Evolutionary conservation across 1,140 invertebrate species (phyloP), one percentile per base, ranked within the genome.

Genomic region (Trichoplusia ni): DNA sequence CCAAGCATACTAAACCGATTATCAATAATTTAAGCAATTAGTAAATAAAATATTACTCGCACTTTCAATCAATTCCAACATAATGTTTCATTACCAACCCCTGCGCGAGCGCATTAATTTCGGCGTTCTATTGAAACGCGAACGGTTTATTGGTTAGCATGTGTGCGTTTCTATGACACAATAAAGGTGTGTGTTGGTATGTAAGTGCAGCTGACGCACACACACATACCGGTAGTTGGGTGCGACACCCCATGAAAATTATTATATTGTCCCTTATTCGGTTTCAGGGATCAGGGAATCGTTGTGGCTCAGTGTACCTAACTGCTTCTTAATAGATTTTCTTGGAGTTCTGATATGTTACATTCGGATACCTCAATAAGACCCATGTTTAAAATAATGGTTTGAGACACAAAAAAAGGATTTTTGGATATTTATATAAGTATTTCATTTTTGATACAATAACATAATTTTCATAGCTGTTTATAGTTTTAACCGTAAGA

Each of bases 181-280:
- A 40, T 60, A 60, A 46, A 35, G n/a, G 56, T 31, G 18, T 59
- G 56, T 59, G 56, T 44, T 19, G 56, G 53, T 42, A 49, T 56
- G 35, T 59, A 53, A 61, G 46, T 62, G 46, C 46, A 49, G 3
- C 44, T 59, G 27, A 53, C 47, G 18, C 37, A 73, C 65, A 71
- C 73, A 76, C 67, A 71, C 63, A 69, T 58, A 54, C 14, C 19
- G 31, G 46, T 64, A 64, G 70, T 67, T 79, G 77, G 81, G 78
- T 82, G 81, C 76, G 76, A 81, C 83, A 82, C 81, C 83, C 83
- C 79, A 74, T 77, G 65, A 79, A 79, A 82, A 81, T 70, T 44
- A 81, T 70, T 44, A 54, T 78, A 81, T 79, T 79, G 71, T 77
- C 71, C 71, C 67, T 58, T 67, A 62, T 65, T 49, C 31, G 67